Base-by-base conservation (phyloP, 2,113 vertebrate species). In the Oreochromis tanganicae region DNA sequence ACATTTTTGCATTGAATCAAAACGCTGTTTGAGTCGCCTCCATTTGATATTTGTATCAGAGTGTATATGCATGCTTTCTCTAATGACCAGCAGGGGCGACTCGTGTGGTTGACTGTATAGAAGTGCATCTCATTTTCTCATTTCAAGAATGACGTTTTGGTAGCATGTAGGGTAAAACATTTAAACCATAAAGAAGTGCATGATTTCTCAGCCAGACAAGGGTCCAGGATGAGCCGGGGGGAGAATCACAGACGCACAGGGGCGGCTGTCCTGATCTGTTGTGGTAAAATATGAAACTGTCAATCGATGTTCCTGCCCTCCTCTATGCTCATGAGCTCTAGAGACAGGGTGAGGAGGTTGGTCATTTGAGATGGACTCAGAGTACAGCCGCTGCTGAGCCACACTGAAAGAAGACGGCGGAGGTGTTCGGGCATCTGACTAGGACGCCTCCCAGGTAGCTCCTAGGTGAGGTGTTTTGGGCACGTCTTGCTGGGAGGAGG, bases 101-200 rank as follows among this genome's bases (percentile, higher is more conserved):
- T 46, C 21, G 0, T 10, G 21, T 27, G 21, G 38, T 10, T 46
- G 32, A 38, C 19, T 38, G 2, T 8, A 68, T 13, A 38, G 63
- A 41, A 68, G 63, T 10, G n/a, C 7, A 0, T 41, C 27, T 59
- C 57, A 32, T 17, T 61, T 61, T 46, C 38, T 73, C 38, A 46
- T 9, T 10, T 73, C 21, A 16, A 17, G 13, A 16, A 46, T 27
- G 68, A 27, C 0, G 21, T 0, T 73, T 17, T 27, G 10, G 11
- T 21, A 38, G 6, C 34, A 21, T 68, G 6, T 68, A 9, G 63
- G 68, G 0, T 43, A 71, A 24, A 71, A 71, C 36, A 14, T 36
- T n/a, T n/a, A 21, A 41, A 43, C 36, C 8, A 71, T 1, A 71
- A 43, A 0, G 36, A 21, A 71, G 19, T 7, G 6, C 24, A 43